Conservation (phyloP, 2,888 invertebrate genomes). For the Tricholauxania praeusta region DNA sequence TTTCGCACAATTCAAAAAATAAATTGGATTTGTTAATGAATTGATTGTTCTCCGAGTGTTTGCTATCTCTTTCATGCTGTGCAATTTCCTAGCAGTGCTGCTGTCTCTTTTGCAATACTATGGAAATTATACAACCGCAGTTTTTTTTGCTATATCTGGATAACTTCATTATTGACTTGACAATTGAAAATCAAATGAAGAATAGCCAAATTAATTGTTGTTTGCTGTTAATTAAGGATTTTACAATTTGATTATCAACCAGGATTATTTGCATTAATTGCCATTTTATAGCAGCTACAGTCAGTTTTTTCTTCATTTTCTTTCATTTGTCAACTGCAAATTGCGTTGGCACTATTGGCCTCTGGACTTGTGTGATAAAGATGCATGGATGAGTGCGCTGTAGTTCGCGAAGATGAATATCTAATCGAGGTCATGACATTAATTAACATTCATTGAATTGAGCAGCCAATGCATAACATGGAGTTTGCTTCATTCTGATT, state of each 20-base stretch:
- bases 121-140: background rate
- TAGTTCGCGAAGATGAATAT: conserved; percentile 17
- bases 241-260: background rate
- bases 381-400: background rate
- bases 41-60: no score
- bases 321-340: background rate
- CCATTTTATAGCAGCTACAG: background rate
- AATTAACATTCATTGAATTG: conserved; percentile 40
- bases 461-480: background rate
- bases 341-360: background rate
- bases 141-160: background rate
- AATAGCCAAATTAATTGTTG: background rate
- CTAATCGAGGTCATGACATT: conserved; percentile 36
- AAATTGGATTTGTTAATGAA: conserved; percentile 27
- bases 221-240: conserved; percentile 3
- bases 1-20: conserved; percentile 16
- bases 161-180: conserved; percentile 1
- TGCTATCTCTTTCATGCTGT: no score
- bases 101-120: no score
- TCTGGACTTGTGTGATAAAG: background rate
- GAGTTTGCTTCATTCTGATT: background rate
- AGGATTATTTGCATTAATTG: background rate
- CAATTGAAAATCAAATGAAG: background rate
- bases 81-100: no score
- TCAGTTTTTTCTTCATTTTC: background rate